Percentiles rank a stretch among this genome's conserved stretches.
phyloP scores from a whole-genome alignment of 2,888 invertebrate genomes.

The Leptopilina myrica region DNA sequence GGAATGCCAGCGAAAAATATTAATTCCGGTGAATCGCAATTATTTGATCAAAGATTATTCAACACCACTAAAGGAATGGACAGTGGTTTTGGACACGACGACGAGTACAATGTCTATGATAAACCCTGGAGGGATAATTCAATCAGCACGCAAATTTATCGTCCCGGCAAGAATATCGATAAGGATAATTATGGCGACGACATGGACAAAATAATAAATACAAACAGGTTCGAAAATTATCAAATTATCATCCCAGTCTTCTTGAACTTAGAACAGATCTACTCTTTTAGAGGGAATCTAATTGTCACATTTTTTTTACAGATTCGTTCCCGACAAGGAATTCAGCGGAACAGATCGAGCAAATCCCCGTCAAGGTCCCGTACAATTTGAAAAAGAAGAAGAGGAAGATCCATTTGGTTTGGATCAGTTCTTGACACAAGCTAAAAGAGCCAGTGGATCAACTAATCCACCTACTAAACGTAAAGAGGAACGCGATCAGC shows the following conservation, averaged over 20 bases:
- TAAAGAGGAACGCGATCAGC: conserved; percentile 78
- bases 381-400: conserved; percentile 89
- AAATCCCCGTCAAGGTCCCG: conserved; percentile 90
- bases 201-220: conserved; percentile 91
- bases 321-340: conserved; percentile 98
- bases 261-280: conserved; percentile 6
- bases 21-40: conserved; percentile 84
- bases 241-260: conserved; percentile 11
- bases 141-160: conserved; percentile 92
- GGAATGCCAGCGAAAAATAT: conserved; percentile 92
- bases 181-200: conserved; percentile 94
- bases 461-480: conserved; percentile 79
- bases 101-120: conserved; percentile 98
- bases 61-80: conserved; percentile 96
- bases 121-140: conserved; percentile 97
- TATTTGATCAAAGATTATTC: conserved; percentile 96
- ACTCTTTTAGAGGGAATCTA: conserved; percentile 25
- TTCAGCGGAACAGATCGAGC: conserved; percentile 93
- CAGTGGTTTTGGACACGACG: conserved; percentile 97
- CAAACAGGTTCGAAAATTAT: conserved; percentile 81
- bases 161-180: conserved; percentile 92
- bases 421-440: conserved; percentile 98
- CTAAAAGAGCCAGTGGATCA: conserved; percentile 88
- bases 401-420: conserved; percentile 97
- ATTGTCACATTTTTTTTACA: conserved; percentile 70